Evolutionary conservation across 2,888 invertebrate species (phyloP).

Genomic region (Hipparchia semele): DNA sequence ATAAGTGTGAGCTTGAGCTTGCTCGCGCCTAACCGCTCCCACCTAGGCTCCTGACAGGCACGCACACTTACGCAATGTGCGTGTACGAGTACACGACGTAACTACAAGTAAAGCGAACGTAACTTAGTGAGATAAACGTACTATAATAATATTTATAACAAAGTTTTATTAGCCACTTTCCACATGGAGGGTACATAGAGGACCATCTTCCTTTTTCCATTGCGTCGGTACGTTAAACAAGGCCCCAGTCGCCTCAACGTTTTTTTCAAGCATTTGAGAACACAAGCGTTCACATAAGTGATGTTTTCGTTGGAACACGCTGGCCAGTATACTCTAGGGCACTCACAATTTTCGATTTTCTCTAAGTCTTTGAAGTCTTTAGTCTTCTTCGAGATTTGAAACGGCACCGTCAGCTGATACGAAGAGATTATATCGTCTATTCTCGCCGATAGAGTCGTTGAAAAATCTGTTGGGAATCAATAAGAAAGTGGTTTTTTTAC

Average conservation of each 20-base stretch:
- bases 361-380: slow-evolving; percentile 30
- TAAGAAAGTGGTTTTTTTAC: too few relatives aligned
- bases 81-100: too few relatives aligned
- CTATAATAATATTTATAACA: neutral
- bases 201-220: neutral
- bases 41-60: too few relatives aligned
- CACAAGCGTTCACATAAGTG: slow-evolving; percentile 52
- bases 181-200: slow-evolving; percentile 32
- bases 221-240: slow-evolving; percentile 50
- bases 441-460: neutral
- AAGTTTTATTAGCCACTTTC: slow-evolving; percentile 12
- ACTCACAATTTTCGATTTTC: slow-evolving; percentile 36
- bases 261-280: slow-evolving; percentile 46
- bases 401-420: slow-evolving; percentile 29
- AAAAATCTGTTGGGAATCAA: slow-evolving; percentile 5
- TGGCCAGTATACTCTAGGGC: slow-evolving; percentile 53
- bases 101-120: too few relatives aligned
- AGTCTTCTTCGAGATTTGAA: slow-evolving; percentile 28
- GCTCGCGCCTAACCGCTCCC: too few relatives aligned
- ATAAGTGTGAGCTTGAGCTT: too few relatives aligned
- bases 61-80: too few relatives aligned
- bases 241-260: slow-evolving; percentile 44
- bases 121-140: too few relatives aligned
- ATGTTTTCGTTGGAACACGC: slow-evolving; percentile 43
- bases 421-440: slow-evolving; percentile 13